Base-by-base conservation (phyloP, 2,113 vertebrate species). In the Sinosuthora webbiana region DNA sequence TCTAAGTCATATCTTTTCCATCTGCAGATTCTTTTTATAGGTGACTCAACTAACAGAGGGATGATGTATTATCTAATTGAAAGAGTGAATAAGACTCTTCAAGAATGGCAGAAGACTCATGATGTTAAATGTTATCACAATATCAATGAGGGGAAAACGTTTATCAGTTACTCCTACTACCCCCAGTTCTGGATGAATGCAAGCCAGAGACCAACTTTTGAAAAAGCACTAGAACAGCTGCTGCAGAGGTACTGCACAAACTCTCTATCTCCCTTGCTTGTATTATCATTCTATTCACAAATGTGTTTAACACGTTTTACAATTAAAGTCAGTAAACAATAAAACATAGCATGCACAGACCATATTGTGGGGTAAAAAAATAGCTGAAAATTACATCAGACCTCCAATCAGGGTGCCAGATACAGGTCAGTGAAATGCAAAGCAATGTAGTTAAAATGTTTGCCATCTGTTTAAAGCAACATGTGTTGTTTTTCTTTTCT, bases 21-120 rank as follows among this genome's bases (percentile, higher is more conserved):
- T 94, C 89, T 89, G 49, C 91, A 99, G 99, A 97, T 99, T 94
- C 95, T 99, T 97, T 99, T 99, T 83, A 98, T 99, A 65, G 99
- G 99, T 5, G 99, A 99, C 93, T 99, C 99, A 37, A 99, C 99
- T 88, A 99, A 99, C 96, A 98, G 99, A 47, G 99, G 99, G 30
- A 99, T 99, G 97, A 99, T 99, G 99, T 99, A 99, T 94, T 99
- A 99, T 94, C 97, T 99, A 87, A 98, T 99, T 93, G 99, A 99
- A 97, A 98, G 98, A 89, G 97, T 99, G 53, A 99, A 99, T 92
- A 97, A 98, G 89, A 99, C 98, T 3, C 98, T 99, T 89, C 98
- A 98, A 88, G 98, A 98, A 83, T 99, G 99, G 99, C 98, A 98
- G 88, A 99, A 99, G 88, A 98, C 98, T 55, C 99, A 99, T 28